These are phyloP conservation scores for Penaeus chinensis DNA, from an alignment of 1,140 invertebrate species.

Conservation along the genomic window DNA sequence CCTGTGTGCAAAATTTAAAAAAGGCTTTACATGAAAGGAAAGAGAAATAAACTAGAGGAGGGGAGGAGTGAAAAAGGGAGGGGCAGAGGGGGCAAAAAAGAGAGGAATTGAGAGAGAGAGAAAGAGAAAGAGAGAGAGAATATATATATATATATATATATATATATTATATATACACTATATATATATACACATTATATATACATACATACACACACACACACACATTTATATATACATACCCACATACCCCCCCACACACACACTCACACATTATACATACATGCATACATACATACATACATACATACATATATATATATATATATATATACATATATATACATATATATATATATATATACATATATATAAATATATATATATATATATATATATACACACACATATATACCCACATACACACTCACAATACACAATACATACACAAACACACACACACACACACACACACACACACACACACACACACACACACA, in stretches of 20 bases:
- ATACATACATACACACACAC: no score
- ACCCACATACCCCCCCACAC: not conserved
- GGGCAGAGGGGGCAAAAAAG: not conserved
- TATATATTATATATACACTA: no score
- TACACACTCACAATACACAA: not conserved
- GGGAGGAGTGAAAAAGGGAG: slow-evolving; percentile 16
- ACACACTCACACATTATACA: not conserved
- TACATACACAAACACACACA: not conserved
- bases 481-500: no score
- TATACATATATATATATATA: slow-evolving; percentile 8
- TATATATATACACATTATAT: no score
- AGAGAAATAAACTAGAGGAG: not conserved
- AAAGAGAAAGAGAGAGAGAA: slow-evolving; percentile 39
- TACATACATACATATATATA: not conserved
- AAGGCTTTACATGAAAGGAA: not conserved
- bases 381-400: slow-evolving; percentile 17
- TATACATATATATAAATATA: slow-evolving; percentile 15
- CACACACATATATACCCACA: not conserved
- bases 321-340: not conserved
- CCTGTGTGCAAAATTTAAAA: not conserved
- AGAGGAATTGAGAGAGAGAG: slow-evolving; percentile 28
- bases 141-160: no score
- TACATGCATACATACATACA: not conserved
- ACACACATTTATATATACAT: not conserved
- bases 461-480: no score